Evolutionary conservation across 2,888 invertebrate genomes (phyloP).

Genomic region (Macaria liturata): DNA sequence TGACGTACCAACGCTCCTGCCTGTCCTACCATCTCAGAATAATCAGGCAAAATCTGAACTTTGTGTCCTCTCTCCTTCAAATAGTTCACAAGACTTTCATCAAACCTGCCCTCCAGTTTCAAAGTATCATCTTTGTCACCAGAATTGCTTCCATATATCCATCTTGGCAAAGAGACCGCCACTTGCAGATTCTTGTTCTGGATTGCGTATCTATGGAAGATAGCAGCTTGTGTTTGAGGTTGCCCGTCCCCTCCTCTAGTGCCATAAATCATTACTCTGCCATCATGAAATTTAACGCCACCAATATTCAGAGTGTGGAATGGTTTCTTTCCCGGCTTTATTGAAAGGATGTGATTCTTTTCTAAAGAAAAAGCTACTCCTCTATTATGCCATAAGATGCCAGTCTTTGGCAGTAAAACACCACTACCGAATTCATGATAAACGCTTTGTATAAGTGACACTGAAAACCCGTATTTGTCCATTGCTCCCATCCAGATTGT

Average conservation of each 20-base stretch:
- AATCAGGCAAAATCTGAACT: slow-evolving; percentile 50
- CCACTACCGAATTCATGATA: slow-evolving; percentile 67
- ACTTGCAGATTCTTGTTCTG: slow-evolving; percentile 60
- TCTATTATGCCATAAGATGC: slow-evolving; percentile 73
- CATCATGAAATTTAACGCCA: slow-evolving; percentile 66
- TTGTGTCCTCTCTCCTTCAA: slow-evolving; percentile 61
- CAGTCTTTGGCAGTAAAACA: slow-evolving; percentile 66
- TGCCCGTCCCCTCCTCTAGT: slow-evolving; percentile 74
- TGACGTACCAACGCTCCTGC: slow-evolving; percentile 69
- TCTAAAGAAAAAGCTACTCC: slow-evolving; percentile 60
- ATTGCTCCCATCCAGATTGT: slow-evolving; percentile 75
- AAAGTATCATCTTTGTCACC: slow-evolving; percentile 46
- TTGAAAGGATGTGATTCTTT: slow-evolving; percentile 48
- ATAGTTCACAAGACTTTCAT: slow-evolving; percentile 53
- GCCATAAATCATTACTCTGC: slow-evolving; percentile 68
- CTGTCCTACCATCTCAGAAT: slow-evolving; percentile 56
- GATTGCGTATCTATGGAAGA: slow-evolving; percentile 72
- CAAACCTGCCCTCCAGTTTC: slow-evolving; percentile 62
- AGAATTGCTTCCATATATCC: slow-evolving; percentile 59
- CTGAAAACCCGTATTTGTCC: slow-evolving; percentile 71
- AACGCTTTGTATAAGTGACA: slow-evolving; percentile 73
- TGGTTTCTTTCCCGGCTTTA: slow-evolving; percentile 72
- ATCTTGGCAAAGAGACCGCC: slow-evolving; percentile 61
- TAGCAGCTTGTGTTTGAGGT: slow-evolving; percentile 69
- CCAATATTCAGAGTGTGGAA: slow-evolving; percentile 70